A percentile compares a stretch with the other conserved stretches of the same genome.
Evolutionary conservation across 1,140 invertebrate species (phyloP).

Genomic region (Piezodorus guildinii): DNA sequence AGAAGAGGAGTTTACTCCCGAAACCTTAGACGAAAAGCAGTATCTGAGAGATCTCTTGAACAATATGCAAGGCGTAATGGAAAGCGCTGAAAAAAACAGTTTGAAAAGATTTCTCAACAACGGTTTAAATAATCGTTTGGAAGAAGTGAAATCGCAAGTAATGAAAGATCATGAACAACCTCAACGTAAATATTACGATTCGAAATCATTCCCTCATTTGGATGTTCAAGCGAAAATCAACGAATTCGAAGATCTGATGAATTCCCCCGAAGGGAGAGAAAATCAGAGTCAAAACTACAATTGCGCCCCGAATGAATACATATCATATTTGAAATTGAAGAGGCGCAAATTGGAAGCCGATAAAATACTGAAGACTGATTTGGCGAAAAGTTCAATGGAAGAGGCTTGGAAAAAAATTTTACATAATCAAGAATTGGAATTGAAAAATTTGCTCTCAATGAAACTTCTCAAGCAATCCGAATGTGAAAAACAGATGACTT

Average conservation of each 20-base stretch:
- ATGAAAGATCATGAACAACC: too few species aligned
- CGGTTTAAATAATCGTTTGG: too few species aligned
- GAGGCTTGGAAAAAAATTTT: slow-evolving; percentile 1
- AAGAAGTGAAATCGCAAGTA: too few species aligned
- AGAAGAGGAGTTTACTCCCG: too few species aligned
- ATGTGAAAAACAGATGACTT: slow-evolving; percentile 6
- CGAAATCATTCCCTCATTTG: too few species aligned
- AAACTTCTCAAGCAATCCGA: not conserved
- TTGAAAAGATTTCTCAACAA: too few species aligned
- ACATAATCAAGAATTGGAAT: not conserved
- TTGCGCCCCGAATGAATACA: not conserved
- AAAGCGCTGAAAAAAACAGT: too few species aligned
- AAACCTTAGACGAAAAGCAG: too few species aligned
- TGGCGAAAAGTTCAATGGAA: not conserved
- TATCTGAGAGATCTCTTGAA: too few species aligned
- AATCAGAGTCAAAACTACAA: not conserved
- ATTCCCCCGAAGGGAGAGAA: not conserved
- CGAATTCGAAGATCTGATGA: not conserved
- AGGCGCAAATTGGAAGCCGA: not conserved
- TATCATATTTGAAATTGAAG: not conserved
- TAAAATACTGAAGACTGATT: not conserved
- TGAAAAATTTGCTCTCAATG: not conserved
- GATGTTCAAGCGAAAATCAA: too few species aligned
- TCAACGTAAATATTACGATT: too few species aligned
- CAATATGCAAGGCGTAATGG: too few species aligned